Evolutionary conservation across 2,888 invertebrate species (phyloP).

Genomic region (Hyppa rectilinea): DNA sequence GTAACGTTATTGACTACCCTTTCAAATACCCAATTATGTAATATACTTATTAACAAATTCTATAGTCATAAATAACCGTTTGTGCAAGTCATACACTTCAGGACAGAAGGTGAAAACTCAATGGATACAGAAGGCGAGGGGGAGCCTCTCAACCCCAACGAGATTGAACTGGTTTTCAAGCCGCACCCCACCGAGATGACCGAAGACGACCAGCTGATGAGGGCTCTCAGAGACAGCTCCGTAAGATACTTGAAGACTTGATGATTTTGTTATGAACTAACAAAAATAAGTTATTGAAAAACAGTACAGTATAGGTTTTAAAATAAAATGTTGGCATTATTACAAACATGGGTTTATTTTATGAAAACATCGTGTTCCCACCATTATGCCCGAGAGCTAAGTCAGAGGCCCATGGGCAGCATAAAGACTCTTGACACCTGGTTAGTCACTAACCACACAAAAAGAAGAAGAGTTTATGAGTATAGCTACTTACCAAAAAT

Average conservation of each 20-base stretch:
- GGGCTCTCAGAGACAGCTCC: constrained; percentile 96
- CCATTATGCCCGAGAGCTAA: no score
- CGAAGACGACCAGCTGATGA: constrained; percentile 95
- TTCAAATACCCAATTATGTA: no score
- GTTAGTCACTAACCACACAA: no score
- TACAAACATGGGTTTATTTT: no score
- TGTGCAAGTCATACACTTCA: constrained; percentile 70
- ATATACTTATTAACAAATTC: background rate
- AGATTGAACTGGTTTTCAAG: constrained; percentile 98
- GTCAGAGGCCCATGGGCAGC: no score
- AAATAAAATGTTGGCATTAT: no score
- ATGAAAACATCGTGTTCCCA: no score
- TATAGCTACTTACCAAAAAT: constrained; percentile 1
- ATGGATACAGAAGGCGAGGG: constrained; percentile 96
- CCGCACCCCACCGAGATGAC: constrained; percentile 98
- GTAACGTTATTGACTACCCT: no score
- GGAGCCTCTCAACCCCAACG: constrained; percentile 95
- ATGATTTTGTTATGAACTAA: background rate
- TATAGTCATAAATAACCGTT: background rate
- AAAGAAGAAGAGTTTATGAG: no score
- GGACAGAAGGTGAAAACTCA: constrained; percentile 94
- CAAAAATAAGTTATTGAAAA: no score
- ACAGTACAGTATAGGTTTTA: no score
- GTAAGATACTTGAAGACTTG: constrained; percentile 97
- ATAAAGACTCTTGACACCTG: no score